Percentiles rank a stretch among this genome's conserved stretches.
phyloP scores from a whole-genome alignment of 2,888 invertebrate species.

The Eurytoma adleriae region DNA sequence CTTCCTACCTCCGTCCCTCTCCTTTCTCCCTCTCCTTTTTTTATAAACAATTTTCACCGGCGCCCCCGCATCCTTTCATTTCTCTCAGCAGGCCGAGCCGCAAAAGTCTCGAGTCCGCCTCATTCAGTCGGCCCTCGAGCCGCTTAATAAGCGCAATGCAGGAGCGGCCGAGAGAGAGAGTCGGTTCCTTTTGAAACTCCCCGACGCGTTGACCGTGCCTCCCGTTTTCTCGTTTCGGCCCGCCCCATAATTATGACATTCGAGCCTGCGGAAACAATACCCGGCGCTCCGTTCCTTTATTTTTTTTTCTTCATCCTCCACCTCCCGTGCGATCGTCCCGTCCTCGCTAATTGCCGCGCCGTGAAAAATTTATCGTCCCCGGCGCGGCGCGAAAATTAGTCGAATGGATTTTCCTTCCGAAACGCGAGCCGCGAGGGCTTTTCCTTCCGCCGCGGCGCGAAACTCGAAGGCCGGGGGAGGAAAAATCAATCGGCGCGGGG shows the following conservation, averaged over 20 bases:
- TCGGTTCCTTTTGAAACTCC: conserved; percentile 24
- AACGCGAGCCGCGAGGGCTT: not conserved
- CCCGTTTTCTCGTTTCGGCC: not conserved
- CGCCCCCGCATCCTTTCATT: conserved; percentile 6
- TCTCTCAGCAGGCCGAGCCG: not conserved
- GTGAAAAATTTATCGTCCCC: not conserved
- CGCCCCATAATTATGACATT: conserved; percentile 22
- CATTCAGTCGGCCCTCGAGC: conserved; percentile 6
- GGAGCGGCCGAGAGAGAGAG: not conserved
- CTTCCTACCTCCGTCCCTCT: not conserved
- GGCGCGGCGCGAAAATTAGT: not conserved
- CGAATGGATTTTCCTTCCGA: not conserved
- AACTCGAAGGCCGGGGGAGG: conserved; percentile 19
- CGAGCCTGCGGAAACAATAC: conserved; percentile 23
- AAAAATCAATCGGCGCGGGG: conserved; percentile 33
- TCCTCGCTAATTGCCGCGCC: conserved; percentile 7
- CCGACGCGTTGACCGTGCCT: not conserved
- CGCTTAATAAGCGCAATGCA: conserved; percentile 19
- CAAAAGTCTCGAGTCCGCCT: conserved; percentile 12
- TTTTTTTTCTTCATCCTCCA: not conserved
- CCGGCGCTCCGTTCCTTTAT: not conserved
- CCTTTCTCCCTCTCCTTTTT: not conserved
- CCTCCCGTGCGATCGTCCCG: not conserved
- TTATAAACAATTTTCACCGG: conserved; percentile 14
- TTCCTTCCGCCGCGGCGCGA: not conserved